Evolutionary conservation across 2,797 vertebrate genomes (phyloP).

Genomic region (Lacerta bilineata): DNA sequence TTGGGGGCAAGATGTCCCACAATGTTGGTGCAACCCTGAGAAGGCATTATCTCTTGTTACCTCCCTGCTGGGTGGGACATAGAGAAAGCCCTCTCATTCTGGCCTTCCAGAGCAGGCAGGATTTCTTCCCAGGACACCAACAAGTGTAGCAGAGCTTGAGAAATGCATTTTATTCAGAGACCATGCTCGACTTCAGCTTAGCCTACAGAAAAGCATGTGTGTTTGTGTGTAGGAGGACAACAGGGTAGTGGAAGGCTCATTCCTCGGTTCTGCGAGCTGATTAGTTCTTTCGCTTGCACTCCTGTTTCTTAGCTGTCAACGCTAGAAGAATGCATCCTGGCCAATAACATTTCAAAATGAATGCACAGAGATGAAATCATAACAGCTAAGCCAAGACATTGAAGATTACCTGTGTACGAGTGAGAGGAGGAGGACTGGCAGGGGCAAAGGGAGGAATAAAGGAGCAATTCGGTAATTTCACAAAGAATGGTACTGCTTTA

Average conservation of each 20-base stretch:
- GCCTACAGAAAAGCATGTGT: not conserved
- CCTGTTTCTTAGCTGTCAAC: slow-evolving; percentile 36
- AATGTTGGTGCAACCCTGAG: too few relatives aligned
- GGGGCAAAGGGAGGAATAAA: not conserved
- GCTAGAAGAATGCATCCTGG: slow-evolving; percentile 40
- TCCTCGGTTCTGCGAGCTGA: slow-evolving; percentile 49
- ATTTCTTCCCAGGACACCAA: not conserved
- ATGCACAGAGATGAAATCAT: not conserved
- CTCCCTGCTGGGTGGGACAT: too few relatives aligned
- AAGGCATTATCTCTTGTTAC: too few relatives aligned
- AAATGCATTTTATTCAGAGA: slow-evolving; percentile 11
- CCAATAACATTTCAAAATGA: slow-evolving; percentile 21
- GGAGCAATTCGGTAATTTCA: slow-evolving; percentile 41
- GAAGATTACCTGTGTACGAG: slow-evolving; percentile 17
- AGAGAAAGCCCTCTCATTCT: too few relatives aligned
- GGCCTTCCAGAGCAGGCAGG: too few relatives aligned
- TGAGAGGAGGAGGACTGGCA: not conserved
- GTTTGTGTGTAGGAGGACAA: not conserved
- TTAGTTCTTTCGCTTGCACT: slow-evolving; percentile 41
- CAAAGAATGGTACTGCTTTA: not conserved
- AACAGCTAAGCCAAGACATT: not conserved
- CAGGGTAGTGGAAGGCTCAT: not conserved
- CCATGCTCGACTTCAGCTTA: not conserved
- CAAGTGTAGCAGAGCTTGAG: not conserved
- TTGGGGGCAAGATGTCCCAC: too few relatives aligned